These are phyloP conservation scores for Chlorocebus sabaeus DNA, from an alignment of 2,113 vertebrate species.

Conservation along the genomic window DNA sequence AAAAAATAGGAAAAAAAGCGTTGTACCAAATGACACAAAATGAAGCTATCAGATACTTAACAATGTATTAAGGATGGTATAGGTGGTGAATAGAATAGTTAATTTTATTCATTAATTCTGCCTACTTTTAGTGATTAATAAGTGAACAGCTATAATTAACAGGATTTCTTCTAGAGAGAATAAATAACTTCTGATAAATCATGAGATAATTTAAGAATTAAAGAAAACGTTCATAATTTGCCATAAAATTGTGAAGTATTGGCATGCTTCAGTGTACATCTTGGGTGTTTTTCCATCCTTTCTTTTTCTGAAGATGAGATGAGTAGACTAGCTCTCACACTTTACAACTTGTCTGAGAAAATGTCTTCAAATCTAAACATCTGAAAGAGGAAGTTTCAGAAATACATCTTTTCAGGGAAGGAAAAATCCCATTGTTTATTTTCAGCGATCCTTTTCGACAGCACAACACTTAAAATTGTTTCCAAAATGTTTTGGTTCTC, in stretches of 20 bases:
- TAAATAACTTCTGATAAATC: background rate
- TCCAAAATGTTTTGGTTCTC: background rate
- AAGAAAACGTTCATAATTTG: background rate
- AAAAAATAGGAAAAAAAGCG: background rate
- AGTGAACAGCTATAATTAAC: background rate
- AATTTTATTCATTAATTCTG: background rate
- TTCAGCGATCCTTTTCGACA: background rate
- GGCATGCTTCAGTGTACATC: background rate
- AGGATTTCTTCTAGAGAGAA: background rate
- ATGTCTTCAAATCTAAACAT: background rate
- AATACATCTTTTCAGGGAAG: background rate
- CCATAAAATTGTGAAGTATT: background rate
- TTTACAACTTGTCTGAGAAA: background rate
- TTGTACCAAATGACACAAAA: background rate
- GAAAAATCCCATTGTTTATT: conserved; percentile 25
- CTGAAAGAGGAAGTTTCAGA: background rate
- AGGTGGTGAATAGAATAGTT: background rate
- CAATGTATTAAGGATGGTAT: background rate
- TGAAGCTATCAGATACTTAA: background rate
- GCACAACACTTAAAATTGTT: background rate
- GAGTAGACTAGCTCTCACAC: background rate
- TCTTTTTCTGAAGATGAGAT: background rate
- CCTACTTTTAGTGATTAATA: background rate
- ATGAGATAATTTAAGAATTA: background rate
- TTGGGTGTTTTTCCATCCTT: background rate